Evolutionary conservation across 1,140 invertebrate species (phyloP).

Genomic region (Ylistrum balloti): DNA sequence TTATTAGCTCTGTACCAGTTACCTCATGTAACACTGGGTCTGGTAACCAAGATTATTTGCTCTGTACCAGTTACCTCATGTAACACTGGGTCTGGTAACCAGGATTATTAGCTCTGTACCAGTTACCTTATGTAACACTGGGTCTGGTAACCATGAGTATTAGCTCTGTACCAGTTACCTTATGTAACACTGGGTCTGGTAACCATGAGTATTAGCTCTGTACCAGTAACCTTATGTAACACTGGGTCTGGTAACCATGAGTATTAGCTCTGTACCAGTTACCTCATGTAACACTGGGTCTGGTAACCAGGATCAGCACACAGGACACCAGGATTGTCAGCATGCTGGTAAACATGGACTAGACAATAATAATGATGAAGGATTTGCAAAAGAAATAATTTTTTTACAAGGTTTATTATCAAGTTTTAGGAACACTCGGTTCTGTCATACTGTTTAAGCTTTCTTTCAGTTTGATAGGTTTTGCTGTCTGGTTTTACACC

Average conservation of each 20-base stretch:
- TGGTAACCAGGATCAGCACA: not conserved
- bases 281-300: not conserved
- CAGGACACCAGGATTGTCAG: not conserved
- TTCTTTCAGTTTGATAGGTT: not conserved
- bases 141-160: not conserved
- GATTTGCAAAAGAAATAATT: no score
- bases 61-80: not conserved
- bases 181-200: not conserved
- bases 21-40: not conserved
- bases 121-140: no score
- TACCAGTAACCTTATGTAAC: not conserved
- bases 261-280: not conserved
- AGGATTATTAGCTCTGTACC: not conserved
- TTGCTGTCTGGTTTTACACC: not conserved
- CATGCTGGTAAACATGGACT: not conserved
- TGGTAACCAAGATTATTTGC: conserved; percentile 8
- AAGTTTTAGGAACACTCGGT: no score
- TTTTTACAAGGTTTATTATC: no score
- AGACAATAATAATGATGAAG: no score
- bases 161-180: not conserved
- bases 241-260: not conserved
- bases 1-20: no score
- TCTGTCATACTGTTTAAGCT: no score
- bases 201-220: not conserved
- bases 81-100: no score